A percentile compares a stretch with the other conserved stretches of the same genome.
Conservation (phyloP, 2,888 invertebrate genomes). For the Pristionchus entomophagus region DNA sequence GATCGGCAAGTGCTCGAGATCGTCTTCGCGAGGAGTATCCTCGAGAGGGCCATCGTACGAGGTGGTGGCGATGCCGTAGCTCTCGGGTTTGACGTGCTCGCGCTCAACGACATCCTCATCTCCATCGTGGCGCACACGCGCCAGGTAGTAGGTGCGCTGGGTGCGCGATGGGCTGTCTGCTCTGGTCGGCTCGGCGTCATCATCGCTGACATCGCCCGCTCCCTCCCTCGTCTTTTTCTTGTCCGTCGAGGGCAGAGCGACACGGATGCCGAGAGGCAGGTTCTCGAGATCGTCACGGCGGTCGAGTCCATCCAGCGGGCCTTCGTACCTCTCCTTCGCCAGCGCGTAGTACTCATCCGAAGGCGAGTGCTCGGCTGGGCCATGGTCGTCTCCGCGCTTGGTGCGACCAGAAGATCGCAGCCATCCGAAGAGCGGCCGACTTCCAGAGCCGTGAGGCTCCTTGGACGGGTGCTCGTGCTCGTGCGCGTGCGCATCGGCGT, state of each 20-base stretch:
- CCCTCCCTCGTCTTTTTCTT: neutral
- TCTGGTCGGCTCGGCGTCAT: conserved; percentile 7
- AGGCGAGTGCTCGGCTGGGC: neutral
- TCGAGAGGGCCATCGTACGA: conserved; percentile 38
- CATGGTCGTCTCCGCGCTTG: neutral
- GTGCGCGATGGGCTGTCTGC: conserved; percentile 3
- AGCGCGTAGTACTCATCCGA: conserved; percentile 32
- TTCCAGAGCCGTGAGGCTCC: neutral
- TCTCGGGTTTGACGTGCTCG: conserved; percentile 32
- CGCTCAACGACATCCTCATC: conserved; percentile 36
- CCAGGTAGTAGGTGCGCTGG: neutral
- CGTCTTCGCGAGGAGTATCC: conserved; percentile 28
- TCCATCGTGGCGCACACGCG: conserved; percentile 21
- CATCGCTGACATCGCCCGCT: neutral
- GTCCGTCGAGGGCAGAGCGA: neutral
- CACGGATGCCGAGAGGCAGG: conserved; percentile 32
- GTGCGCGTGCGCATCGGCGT: neutral
- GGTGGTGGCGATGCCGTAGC: conserved; percentile 18
- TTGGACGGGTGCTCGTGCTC: neutral
- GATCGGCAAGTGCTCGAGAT: conserved; percentile 8
- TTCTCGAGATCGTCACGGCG: conserved; percentile 43
- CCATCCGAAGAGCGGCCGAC: conserved; percentile 37
- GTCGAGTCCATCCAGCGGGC: conserved; percentile 37
- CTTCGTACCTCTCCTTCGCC: conserved; percentile 23
- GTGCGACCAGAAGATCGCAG: neutral